phyloP scores from a whole-genome alignment of 2,797 vertebrate genomes.

The Phoxinus dragarum region DNA sequence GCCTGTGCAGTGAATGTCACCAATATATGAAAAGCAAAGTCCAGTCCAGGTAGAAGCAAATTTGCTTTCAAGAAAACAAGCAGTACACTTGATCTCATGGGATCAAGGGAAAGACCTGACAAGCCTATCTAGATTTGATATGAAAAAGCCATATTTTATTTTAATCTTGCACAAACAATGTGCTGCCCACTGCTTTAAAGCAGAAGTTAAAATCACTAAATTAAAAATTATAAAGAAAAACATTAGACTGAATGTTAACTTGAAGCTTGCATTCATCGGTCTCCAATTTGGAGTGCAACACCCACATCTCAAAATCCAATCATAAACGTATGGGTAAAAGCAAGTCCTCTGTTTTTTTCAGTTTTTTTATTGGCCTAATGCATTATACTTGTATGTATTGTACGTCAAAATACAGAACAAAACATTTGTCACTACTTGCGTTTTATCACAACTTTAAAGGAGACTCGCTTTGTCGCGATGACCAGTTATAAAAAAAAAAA shows the following conservation, averaged over 20 bases:
- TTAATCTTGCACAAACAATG: background rate
- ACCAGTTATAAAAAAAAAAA: background rate
- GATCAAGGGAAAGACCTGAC: conserved; percentile 18
- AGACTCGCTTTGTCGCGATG: background rate
- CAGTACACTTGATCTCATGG: background rate
- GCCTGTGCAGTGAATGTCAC: conserved; percentile 1
- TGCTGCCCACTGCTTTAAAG: background rate
- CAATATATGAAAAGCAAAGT: background rate
- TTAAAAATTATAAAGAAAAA: background rate
- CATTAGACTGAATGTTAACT: background rate
- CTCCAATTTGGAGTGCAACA: background rate
- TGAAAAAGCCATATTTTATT: background rate
- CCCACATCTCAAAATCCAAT: background rate
- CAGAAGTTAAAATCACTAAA: background rate
- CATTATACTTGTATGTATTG: background rate
- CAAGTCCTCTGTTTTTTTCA: background rate
- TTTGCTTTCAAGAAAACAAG: background rate
- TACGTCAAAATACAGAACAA: background rate
- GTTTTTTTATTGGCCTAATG: background rate
- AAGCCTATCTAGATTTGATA: background rate
- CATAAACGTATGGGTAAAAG: background rate
- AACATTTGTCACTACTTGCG: background rate
- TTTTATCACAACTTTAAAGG: background rate
- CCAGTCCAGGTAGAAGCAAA: background rate
- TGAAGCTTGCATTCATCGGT: too few species aligned